Conservation (phyloP, 2,888 invertebrate genomes). For the Scaptomyza flava region DNA sequence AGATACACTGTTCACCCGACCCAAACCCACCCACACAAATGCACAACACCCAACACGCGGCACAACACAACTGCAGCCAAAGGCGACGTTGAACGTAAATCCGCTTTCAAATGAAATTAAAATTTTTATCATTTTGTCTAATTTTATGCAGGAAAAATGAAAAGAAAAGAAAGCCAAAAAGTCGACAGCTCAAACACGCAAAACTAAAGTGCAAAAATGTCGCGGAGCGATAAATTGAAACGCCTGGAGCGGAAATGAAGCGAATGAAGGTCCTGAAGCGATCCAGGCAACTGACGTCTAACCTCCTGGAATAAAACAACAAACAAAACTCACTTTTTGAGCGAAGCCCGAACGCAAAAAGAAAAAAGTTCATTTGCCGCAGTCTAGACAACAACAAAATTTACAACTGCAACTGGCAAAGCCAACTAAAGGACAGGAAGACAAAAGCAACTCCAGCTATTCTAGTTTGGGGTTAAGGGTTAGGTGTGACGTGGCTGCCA, state of each 20-base stretch:
- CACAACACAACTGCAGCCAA: slow-evolving; percentile 34
- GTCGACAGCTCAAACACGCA: slow-evolving; percentile 52
- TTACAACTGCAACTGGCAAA: slow-evolving; percentile 61
- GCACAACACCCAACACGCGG: slow-evolving; percentile 37
- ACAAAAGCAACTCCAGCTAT: slow-evolving; percentile 7
- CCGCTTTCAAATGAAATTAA: slow-evolving; percentile 73
- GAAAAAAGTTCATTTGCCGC: slow-evolving; percentile 73
- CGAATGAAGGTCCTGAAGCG: slow-evolving; percentile 63
- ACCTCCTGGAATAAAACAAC: slow-evolving; percentile 21
- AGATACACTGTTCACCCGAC: neutral
- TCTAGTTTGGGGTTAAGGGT: slow-evolving; percentile 12
- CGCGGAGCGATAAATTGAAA: slow-evolving; percentile 75
- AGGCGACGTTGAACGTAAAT: slow-evolving; percentile 60
- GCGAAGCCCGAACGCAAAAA: slow-evolving; percentile 35
- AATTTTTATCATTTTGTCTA: slow-evolving; percentile 74
- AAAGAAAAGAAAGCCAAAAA: slow-evolving; percentile 33
- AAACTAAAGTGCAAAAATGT: slow-evolving; percentile 74
- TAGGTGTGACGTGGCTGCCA: slow-evolving; percentile 67
- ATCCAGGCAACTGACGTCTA: slow-evolving; percentile 26
- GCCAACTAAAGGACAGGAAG: slow-evolving; percentile 1
- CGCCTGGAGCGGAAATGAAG: slow-evolving; percentile 53
- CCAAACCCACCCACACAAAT: slow-evolving; percentile 23
- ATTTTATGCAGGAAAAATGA: slow-evolving; percentile 55
- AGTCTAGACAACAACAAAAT: slow-evolving; percentile 72
- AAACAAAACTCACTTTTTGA: slow-evolving; percentile 71